These are phyloP conservation scores for Caenorhabditis sinica DNA, from an alignment of 2,888 invertebrate species.

Conservation along the genomic window DNA sequence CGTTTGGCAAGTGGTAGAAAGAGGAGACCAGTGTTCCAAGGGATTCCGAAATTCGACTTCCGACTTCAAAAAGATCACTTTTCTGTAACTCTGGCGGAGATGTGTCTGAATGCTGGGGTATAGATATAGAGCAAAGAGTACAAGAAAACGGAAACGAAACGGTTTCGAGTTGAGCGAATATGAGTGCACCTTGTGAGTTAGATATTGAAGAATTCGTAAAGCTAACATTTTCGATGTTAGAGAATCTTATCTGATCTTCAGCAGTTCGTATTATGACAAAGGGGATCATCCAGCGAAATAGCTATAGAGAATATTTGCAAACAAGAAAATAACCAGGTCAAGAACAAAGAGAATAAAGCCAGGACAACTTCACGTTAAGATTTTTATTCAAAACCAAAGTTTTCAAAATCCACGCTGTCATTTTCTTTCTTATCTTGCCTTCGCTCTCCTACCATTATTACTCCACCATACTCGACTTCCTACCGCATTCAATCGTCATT, in stretches of 20 bases:
- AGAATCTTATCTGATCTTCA: conserved; percentile 38
- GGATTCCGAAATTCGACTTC: too few species aligned
- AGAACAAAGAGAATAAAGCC: too few species aligned
- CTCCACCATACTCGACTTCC: neutral
- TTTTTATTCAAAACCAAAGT: too few species aligned
- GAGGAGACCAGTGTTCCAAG: too few species aligned
- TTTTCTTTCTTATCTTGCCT: neutral
- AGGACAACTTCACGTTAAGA: too few species aligned
- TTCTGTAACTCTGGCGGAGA: too few species aligned
- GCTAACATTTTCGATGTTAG: neutral
- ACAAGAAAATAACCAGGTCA: too few species aligned
- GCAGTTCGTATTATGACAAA: conserved; percentile 56
- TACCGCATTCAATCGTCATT: neutral
- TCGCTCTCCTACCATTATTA: neutral
- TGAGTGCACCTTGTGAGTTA: neutral
- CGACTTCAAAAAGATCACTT: too few species aligned
- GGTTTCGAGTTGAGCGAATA: conserved; percentile 29
- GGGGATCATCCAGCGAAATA: conserved; percentile 21
- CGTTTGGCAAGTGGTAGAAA: too few species aligned
- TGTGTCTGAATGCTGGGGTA: conserved; percentile 35
- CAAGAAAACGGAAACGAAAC: conserved; percentile 10
- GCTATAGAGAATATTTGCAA: too few species aligned
- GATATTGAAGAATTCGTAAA: neutral
- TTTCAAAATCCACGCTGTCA: too few species aligned
- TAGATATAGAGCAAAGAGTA: conserved; percentile 7